Base-by-base conservation (phyloP, 2,113 vertebrate genomes). In the Uria lomvia region DNA sequence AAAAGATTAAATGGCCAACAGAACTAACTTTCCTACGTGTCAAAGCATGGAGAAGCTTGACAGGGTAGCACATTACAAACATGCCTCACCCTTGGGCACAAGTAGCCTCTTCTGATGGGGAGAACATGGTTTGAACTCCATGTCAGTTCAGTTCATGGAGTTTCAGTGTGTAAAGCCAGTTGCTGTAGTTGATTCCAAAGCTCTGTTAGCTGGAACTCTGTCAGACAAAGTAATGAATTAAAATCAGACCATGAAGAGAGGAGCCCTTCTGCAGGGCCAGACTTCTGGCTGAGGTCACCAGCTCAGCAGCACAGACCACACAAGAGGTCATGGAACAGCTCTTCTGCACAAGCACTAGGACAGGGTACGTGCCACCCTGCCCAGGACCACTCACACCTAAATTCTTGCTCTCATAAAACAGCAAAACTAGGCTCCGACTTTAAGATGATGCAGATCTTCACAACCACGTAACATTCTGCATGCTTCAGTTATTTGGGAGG, bases 221-320 rank as follows among this genome's bases (percentile, higher is more conserved):
- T 72, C 49, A 86, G 40, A 17, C 17, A 19, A 79, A 79, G 10
- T 26, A 45, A 62, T 24, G 17, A 60, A 27, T 34, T 90, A 52
- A 74, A 92, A 88, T 43, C 34, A 74, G 23, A 70, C 2, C 5
- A 8, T 3, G 0, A 81, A n/a, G 23, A 74, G 6, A 68, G 14
- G 1, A 78, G 6, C 2, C 15, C 11, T 55, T 36, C 27, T 59
- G 19, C 12, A 52, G 50, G 5, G 23, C 20, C 34, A 43, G 12
- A 38, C 16, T 59, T 79, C 36, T 52, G 20, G 4, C 22, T 56
- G 34, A 86, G 19, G 9, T 68, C 16, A 49, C 7, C 15, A 50
- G 23, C 13, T 68, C 38, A 79, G 52, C 22, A 86, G 56, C 23
- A 67, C 0, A 0, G 58, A 32, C 36, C 23, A 56, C 22, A 45